These are phyloP conservation scores for Sylvia atricapilla DNA, from an alignment of 2,113 vertebrate genomes.

Conservation along the genomic window DNA sequence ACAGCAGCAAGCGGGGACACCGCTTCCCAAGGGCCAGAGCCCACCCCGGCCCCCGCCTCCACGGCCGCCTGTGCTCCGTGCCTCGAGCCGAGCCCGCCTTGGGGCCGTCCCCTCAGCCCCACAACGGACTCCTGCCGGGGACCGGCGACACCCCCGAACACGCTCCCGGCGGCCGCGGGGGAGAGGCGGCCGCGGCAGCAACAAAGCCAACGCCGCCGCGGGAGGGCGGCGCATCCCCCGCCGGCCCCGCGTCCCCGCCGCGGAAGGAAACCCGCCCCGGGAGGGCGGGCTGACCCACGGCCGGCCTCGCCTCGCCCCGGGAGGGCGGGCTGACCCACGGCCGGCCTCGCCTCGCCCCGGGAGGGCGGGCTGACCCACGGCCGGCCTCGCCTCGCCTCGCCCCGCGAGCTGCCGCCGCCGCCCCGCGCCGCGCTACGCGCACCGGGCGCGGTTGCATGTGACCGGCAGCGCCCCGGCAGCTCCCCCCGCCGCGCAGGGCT, in stretches of 20 bases:
- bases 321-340: background rate
- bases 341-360: background rate
- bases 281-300: background rate
- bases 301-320: background rate
- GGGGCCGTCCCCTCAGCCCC: background rate
- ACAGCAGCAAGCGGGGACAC: background rate
- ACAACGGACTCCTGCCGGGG: background rate
- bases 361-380: background rate
- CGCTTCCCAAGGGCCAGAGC: background rate
- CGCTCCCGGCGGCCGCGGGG: background rate
- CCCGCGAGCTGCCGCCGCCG: background rate
- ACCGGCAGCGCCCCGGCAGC: background rate
- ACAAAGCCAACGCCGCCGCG: background rate
- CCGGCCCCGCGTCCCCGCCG: background rate
- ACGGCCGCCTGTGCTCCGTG: background rate
- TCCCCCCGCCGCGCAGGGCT: background rate
- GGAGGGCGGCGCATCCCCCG: background rate
- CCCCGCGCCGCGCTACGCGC: background rate
- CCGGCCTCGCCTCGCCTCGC: background rate
- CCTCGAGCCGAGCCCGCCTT: background rate
- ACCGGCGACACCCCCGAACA: background rate
- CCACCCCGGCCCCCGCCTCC: background rate
- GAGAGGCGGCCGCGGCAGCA: background rate
- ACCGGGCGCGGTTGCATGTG: conserved; percentile 4
- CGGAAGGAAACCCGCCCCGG: background rate